A percentile compares a stretch with the other conserved stretches of the same genome.
Conservation (phyloP, 2,797 vertebrate genomes). For the Prunella strophiata region DNA sequence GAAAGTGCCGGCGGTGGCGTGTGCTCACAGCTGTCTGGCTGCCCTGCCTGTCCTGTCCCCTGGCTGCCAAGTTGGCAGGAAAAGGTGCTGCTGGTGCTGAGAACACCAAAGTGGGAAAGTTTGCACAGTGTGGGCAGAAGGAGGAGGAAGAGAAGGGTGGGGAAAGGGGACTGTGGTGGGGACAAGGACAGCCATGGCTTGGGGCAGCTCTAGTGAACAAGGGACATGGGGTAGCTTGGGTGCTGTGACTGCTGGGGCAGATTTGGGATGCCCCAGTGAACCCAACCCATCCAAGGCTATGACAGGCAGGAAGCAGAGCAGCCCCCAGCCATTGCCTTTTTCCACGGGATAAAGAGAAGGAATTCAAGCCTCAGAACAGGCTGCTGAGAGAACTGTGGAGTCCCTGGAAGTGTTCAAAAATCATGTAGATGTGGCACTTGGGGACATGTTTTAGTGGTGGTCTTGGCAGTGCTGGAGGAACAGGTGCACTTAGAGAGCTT, state of each 20-base stretch:
- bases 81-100: neutral
- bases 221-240: no score
- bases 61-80: neutral
- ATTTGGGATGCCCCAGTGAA: neutral
- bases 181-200: neutral
- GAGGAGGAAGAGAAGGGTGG: neutral
- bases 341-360: neutral
- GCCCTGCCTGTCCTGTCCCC: neutral
- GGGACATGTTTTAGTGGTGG: neutral
- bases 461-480: neutral
- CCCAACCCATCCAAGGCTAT: fast-evolving
- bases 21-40: neutral
- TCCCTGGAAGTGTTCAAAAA: neutral
- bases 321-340: neutral
- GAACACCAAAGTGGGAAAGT: neutral
- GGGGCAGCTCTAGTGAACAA: neutral
- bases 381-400: neutral
- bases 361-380: neutral
- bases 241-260: neutral
- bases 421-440: neutral
- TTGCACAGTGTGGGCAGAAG: neutral
- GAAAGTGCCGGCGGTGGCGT: neutral
- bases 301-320: neutral
- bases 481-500: neutral
- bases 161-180: neutral